Base-by-base conservation (phyloP, 2,797 vertebrate genomes). In the Harpagifer antarcticus region DNA sequence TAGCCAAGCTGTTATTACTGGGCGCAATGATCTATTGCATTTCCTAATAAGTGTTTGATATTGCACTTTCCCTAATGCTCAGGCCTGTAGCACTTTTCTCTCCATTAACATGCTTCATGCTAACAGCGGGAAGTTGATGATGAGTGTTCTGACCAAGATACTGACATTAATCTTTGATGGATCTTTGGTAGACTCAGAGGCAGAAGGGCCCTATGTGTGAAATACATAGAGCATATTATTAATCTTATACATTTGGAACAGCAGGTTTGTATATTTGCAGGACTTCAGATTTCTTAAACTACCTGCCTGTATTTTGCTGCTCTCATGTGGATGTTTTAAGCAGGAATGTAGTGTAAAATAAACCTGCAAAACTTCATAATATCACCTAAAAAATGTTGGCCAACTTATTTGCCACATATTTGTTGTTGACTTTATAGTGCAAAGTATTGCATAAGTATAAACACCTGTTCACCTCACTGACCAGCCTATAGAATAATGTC, bases 131-230 rank as follows among this genome's bases (percentile, higher is more conserved):
- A 49, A 40, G 61, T 60, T 55, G 45, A 70, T 84, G 70, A 59
- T 73, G 60, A 76, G 33, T 56, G 33, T 76, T 72, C 62, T 79
- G 62, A 82, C 69, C 63, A 61, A 63, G 23, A 72, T 47, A 42
- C 4, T 58, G 13, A 45, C 59, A 87, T 91, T 44, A 88, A 91
- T 89, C 55, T 83, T 90, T 86, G 40, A 91, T 90, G 72, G 87
- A 57, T 44, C 65, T 63, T 85, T 79, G 4, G n/a, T 42, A 1
- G 23, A 72, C 60, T 60, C 44, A 52, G 55, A 80, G 40, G 54
- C 16, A 65, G 16, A 80, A 52, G 19, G 43, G 31, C 27, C 15
- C 54, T 58, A 61, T 54, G 52, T 53, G n/a, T 55, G 10, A 12
- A 77, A 57, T 9, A 55, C 8, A 43, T 17, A 56, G n/a, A 27